These are phyloP conservation scores for Bombus waltoni DNA, from an alignment of 1,140 invertebrate genomes.

Conservation along the genomic window DNA sequence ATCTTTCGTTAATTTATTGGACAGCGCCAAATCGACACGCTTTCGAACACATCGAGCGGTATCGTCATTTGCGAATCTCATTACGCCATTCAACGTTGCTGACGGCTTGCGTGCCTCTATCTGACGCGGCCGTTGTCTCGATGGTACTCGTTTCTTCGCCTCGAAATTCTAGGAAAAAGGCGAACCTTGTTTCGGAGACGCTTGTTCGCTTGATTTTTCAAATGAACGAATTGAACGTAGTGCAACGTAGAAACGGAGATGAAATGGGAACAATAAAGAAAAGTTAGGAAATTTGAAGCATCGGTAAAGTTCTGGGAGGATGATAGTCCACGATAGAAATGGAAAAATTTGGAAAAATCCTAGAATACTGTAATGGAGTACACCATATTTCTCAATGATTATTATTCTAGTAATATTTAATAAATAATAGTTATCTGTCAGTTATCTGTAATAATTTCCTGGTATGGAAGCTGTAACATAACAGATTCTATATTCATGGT, in stretches of 20 bases:
- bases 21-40: neutral
- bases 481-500: too few relatives aligned
- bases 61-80: slow-evolving; percentile 11
- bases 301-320: neutral
- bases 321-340: neutral
- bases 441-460: too few relatives aligned
- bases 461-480: too few relatives aligned
- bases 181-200: neutral
- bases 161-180: neutral
- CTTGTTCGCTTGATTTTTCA: neutral
- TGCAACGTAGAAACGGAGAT: neutral
- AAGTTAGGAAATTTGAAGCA: too few relatives aligned
- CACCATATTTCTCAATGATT: too few relatives aligned
- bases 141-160: neutral
- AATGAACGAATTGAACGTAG: neutral
- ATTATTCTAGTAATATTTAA: too few relatives aligned
- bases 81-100: neutral
- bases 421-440: too few relatives aligned
- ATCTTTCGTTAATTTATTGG: slow-evolving; percentile 53
- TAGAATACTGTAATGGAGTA: neutral
- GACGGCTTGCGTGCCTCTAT: slow-evolving; percentile 29
- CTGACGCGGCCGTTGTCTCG: neutral
- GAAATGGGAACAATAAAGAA: too few relatives aligned
- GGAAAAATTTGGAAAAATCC: neutral
- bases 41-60: slow-evolving; percentile 16